Evolutionary conservation across 2,888 invertebrate species (phyloP).

Genomic region (Aphelenchoides bicaudatus): DNA sequence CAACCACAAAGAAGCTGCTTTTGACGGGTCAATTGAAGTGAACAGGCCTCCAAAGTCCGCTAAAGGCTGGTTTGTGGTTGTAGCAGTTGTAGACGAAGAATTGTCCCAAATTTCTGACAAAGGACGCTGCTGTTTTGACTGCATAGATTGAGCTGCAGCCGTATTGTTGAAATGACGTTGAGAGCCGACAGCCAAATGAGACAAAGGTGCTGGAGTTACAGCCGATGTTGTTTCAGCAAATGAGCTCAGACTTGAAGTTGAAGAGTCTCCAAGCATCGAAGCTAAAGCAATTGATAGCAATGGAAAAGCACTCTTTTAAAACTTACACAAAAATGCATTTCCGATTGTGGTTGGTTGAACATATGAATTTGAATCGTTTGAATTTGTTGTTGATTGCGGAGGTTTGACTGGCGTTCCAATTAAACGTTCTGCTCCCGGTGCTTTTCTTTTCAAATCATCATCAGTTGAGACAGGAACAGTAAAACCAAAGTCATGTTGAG

Average conservation of each 20-base stretch:
- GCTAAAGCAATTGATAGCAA: slow-evolving; percentile 8
- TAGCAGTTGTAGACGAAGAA: not conserved
- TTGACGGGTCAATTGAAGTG: not conserved
- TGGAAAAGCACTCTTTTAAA: not conserved
- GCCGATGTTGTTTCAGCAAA: not conserved
- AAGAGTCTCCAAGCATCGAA: not conserved
- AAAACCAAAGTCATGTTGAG: not conserved
- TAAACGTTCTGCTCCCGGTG: slow-evolving; percentile 61
- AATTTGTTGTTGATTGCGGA: too few relatives aligned
- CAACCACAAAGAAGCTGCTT: slow-evolving; percentile 13
- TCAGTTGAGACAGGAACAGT: slow-evolving; percentile 17
- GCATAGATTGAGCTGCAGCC: slow-evolving; percentile 19
- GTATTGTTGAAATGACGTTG: not conserved
- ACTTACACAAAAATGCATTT: slow-evolving; percentile 3
- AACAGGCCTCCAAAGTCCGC: slow-evolving; percentile 6
- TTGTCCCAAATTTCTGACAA: slow-evolving; percentile 18
- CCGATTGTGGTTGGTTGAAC: too few relatives aligned
- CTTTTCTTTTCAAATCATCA: slow-evolving; percentile 60
- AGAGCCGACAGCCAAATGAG: not conserved
- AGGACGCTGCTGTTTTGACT: slow-evolving; percentile 8
- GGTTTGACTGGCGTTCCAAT: slow-evolving; percentile 7
- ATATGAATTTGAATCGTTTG: too few relatives aligned
- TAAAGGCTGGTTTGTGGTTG: not conserved
- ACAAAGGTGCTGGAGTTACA: not conserved
- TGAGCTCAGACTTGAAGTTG: not conserved